Conservation (phyloP, 2,113 vertebrate genomes). For the Mugil cephalus region DNA sequence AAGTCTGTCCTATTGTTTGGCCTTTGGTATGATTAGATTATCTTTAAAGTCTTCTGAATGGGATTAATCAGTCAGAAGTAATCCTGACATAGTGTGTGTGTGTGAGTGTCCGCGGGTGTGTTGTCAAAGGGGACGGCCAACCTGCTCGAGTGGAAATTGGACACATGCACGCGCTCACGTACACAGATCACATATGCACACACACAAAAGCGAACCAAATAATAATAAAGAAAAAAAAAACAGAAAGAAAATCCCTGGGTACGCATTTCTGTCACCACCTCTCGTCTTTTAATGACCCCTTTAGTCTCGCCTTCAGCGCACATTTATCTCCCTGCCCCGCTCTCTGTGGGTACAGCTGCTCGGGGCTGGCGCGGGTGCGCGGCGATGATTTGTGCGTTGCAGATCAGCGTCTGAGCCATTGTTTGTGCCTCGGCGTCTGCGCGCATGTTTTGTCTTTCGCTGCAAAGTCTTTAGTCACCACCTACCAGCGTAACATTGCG, state of each 20-base stretch:
- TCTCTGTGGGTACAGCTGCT: slow-evolving; percentile 79
- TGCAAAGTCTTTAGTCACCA: slow-evolving; percentile 51
- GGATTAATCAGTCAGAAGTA: slow-evolving; percentile 84
- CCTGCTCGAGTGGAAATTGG: slow-evolving; percentile 66
- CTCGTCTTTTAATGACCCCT: slow-evolving; percentile 76
- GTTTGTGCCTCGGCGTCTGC: slow-evolving; percentile 52
- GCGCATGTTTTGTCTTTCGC: slow-evolving; percentile 61
- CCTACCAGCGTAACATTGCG: slow-evolving; percentile 52
- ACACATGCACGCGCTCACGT: slow-evolving; percentile 41
- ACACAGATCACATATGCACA: slow-evolving; percentile 7
- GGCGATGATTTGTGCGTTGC: slow-evolving; percentile 59
- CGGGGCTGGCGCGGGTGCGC: slow-evolving; percentile 28
- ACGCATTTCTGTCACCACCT: slow-evolving; percentile 77
- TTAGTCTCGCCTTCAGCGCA: slow-evolving; percentile 71
- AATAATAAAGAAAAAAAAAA: too few relatives aligned
- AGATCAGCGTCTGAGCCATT: slow-evolving; percentile 66
- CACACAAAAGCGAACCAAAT: slow-evolving; percentile 46
- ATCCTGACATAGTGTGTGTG: slow-evolving; percentile 72
- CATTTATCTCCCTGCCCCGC: slow-evolving; percentile 68
- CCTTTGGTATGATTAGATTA: slow-evolving; percentile 86
- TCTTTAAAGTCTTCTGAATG: slow-evolving; percentile 82
- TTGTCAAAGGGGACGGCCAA: slow-evolving; percentile 45
- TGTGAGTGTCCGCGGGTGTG: slow-evolving; percentile 50
- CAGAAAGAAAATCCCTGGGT: slow-evolving; percentile 66
- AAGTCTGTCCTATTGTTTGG: slow-evolving; percentile 78